phyloP scores from a whole-genome alignment of 2,113 vertebrate species.

The Hippolais icterina region DNA sequence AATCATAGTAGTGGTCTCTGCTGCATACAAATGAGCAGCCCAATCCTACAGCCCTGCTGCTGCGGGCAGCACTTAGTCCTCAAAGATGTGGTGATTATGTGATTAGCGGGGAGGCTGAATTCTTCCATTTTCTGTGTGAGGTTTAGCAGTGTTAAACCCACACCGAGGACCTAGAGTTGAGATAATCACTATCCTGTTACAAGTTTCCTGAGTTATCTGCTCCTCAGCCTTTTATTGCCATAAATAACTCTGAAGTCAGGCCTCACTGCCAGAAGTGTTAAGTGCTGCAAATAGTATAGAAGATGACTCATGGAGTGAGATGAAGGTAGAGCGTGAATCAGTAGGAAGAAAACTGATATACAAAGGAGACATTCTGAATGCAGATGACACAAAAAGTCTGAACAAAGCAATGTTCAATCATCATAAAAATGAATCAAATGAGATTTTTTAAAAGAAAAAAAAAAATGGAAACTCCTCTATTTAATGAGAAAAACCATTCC shows the following conservation, averaged over 20 bases:
- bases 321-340: constrained; percentile 48
- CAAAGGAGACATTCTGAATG: constrained; percentile 5
- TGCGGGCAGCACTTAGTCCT: background rate
- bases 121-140: background rate
- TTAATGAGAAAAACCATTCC: background rate
- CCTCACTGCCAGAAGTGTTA: constrained; percentile 21
- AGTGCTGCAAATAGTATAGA: constrained; percentile 44
- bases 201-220: background rate
- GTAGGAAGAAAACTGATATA: constrained; percentile 34
- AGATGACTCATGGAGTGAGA: constrained; percentile 53
- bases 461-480: background rate
- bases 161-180: background rate
- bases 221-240: constrained; percentile 15
- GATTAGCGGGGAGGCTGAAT: background rate
- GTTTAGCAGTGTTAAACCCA: background rate
- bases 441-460: background rate
- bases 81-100: background rate
- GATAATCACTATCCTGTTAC: constrained; percentile 18
- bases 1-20: background rate
- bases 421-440: constrained; percentile 15
- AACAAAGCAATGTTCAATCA: constrained; percentile 22
- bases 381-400: background rate
- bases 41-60: background rate
- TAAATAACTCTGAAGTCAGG: constrained; percentile 45
- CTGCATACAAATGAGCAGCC: background rate